A percentile compares a stretch with the other conserved stretches of the same genome.
Conservation (phyloP, 2,113 vertebrate genomes). For the Malurus melanocephalus region DNA sequence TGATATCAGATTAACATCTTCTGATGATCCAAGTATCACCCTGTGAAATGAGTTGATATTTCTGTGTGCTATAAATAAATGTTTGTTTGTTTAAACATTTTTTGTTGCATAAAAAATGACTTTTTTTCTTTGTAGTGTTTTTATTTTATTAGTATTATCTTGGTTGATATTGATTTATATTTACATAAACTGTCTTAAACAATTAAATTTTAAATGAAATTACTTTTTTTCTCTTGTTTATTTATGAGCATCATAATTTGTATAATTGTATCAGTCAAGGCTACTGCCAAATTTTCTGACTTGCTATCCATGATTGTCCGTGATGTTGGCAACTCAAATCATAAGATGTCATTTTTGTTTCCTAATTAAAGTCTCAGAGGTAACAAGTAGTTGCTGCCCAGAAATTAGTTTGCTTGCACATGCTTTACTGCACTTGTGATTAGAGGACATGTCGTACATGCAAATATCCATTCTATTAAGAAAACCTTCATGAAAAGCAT, state of each 20-base stretch:
- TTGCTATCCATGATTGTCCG: background rate
- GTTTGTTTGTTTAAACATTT: background rate
- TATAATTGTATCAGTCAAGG: background rate
- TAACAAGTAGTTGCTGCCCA: constrained; percentile 19
- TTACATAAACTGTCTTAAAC: background rate
- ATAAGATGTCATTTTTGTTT: constrained; percentile 11
- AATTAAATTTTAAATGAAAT: background rate
- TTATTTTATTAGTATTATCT: background rate
- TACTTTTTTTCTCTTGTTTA: background rate
- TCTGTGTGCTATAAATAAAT: constrained; percentile 34
- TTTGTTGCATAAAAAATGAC: background rate
- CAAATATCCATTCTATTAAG: background rate
- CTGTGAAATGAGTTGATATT: background rate
- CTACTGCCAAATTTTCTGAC: background rate
- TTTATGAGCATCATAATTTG: background rate
- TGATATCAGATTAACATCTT: constrained; percentile 9
- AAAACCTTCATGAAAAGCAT: background rate
- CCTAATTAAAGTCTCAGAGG: constrained; percentile 20
- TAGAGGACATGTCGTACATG: background rate
- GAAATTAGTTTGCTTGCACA: background rate
- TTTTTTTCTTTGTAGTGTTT: background rate
- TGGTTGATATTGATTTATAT: background rate
- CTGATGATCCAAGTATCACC: background rate
- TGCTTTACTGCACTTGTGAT: constrained; percentile 2
- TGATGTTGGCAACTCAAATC: background rate